Percentiles rank a stretch among this genome's conserved stretches.
Evolutionary conservation across 2,888 invertebrate genomes (phyloP).

Genomic region (Sicus ferrugineus): DNA sequence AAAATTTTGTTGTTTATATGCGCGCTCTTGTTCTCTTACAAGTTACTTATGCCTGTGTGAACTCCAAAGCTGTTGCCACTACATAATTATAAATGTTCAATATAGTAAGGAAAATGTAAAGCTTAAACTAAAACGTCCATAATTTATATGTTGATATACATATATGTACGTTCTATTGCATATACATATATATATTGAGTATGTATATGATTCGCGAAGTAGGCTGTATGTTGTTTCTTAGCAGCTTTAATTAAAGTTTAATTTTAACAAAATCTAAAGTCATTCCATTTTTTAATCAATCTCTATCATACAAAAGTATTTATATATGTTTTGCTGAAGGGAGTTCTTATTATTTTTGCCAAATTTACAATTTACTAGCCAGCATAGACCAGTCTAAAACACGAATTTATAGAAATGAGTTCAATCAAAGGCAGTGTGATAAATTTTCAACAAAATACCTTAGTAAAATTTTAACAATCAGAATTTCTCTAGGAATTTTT

Average conservation of each 20-base stretch:
- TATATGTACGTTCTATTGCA: not conserved
- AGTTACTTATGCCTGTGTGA: not conserved
- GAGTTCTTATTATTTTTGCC: constrained; percentile 11
- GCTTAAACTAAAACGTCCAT: not conserved
- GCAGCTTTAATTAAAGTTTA: constrained; percentile 21
- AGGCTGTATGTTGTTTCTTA: constrained; percentile 5
- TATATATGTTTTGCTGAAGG: constrained; percentile 15
- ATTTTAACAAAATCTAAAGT: constrained; percentile 24
- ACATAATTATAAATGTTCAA: constrained; percentile 5
- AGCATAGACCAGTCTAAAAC: not conserved
- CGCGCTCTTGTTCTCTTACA: not conserved
- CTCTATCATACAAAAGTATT: constrained; percentile 30
- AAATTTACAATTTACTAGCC: constrained; percentile 13
- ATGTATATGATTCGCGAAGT: constrained; percentile 18
- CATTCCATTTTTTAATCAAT: constrained; percentile 23
- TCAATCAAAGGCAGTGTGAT: constrained; percentile 9
- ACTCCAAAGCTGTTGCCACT: not conserved
- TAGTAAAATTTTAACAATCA: too few relatives aligned
- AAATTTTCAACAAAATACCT: too few relatives aligned
- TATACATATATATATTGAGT: not conserved
- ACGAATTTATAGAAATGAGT: constrained; percentile 18
- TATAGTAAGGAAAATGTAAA: constrained; percentile 29
- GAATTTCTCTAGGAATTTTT: too few relatives aligned
- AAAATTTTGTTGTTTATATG: constrained; percentile 15
- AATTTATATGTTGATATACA: not conserved